Conservation (phyloP, 2,797 vertebrate species). For the Linurgus olivaceus region DNA sequence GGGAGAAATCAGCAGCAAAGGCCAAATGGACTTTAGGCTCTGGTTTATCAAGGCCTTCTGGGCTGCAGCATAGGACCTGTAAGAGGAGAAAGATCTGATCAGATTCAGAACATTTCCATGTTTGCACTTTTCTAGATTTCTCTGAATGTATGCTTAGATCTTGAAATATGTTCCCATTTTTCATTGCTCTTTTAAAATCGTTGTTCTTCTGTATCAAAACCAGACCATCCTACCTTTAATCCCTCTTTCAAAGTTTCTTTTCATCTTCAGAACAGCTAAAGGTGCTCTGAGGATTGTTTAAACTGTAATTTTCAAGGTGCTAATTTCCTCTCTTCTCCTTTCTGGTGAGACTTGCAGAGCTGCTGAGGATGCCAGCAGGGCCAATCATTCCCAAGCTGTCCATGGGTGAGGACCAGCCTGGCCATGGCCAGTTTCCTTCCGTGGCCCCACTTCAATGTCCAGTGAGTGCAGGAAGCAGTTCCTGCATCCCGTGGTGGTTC, state of each 20-base stretch:
- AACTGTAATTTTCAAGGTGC: background rate
- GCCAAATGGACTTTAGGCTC: background rate
- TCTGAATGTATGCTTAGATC: background rate
- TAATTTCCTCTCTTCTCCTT: background rate
- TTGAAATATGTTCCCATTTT: background rate
- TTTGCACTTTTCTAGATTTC: background rate
- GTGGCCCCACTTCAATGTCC: background rate
- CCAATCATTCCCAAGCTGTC: background rate
- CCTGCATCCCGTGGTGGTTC: fast-evolving
- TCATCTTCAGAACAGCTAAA: background rate
- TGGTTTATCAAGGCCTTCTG: background rate
- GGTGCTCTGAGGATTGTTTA: background rate
- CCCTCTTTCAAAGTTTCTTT: background rate
- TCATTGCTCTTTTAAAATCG: background rate
- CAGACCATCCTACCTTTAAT: background rate
- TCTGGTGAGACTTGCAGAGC: background rate
- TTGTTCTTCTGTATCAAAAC: background rate
- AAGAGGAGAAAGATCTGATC: background rate
- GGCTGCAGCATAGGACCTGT: background rate
- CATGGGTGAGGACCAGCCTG: background rate
- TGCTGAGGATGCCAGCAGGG: background rate
- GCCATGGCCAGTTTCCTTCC: background rate
- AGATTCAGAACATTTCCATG: background rate
- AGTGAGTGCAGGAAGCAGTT: background rate
- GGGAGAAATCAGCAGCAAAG: background rate